Conservation (phyloP, 1,140 invertebrate species). For the Hesperophylax magnus region DNA sequence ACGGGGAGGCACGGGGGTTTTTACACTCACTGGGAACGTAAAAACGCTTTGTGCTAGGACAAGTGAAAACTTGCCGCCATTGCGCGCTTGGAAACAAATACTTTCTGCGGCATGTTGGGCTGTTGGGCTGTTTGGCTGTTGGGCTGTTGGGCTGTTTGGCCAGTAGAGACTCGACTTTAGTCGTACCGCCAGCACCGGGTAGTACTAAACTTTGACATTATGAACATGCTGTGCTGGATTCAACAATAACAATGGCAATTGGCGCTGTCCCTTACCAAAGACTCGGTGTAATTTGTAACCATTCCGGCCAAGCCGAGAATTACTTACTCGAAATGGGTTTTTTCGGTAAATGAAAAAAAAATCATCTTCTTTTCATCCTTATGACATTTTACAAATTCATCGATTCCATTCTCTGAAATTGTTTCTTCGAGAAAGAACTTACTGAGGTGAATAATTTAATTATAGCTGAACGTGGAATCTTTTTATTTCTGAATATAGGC, state of each 20-base stretch:
- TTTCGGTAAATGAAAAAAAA: no score
- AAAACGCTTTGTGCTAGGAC: background rate
- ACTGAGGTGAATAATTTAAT: no score
- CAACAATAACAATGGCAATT: conserved; percentile 27
- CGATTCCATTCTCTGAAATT: background rate
- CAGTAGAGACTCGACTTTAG: no score
- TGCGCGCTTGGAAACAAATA: no score
- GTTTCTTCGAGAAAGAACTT: no score
- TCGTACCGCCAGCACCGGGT: background rate
- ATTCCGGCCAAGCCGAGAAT: background rate
- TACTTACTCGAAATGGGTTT: no score
- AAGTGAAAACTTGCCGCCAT: background rate
- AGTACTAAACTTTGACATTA: conserved; percentile 4
- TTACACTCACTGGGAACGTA: background rate
- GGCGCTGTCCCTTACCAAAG: background rate
- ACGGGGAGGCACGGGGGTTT: background rate
- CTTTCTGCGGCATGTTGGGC: no score
- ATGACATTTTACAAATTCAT: background rate
- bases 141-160: no score
- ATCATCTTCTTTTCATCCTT: no score
- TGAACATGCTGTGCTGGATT: conserved; percentile 18
- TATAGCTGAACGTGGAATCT: no score
- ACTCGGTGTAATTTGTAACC: conserved; percentile 12
- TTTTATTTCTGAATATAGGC: no score
- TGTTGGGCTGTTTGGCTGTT: no score